phyloP scores from a whole-genome alignment of 2,797 vertebrate species.

The Macropodus opercularis region DNA sequence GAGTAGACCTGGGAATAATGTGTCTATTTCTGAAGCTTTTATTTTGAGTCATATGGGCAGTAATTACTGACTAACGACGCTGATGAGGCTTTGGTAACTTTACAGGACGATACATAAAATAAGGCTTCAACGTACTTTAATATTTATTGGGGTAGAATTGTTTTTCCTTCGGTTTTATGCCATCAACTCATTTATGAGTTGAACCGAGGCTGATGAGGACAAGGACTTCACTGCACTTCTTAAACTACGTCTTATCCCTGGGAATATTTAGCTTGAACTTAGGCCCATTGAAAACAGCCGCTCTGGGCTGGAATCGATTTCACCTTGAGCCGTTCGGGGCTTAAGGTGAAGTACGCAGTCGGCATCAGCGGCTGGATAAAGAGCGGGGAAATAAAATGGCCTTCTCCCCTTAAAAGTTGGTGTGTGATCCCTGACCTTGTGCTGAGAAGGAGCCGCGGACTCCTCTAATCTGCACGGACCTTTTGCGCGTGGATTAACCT shows the following conservation, averaged over 20 bases:
- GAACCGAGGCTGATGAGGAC: conserved; percentile 8
- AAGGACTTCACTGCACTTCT: conserved; percentile 28
- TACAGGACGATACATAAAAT: neutral
- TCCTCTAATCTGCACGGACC: conserved; percentile 67
- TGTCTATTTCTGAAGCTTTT: neutral
- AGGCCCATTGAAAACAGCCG: conserved; percentile 30
- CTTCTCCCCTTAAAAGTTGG: conserved; percentile 60
- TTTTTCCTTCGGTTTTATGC: no score
- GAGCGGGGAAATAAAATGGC: conserved; percentile 55
- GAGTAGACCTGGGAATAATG: neutral
- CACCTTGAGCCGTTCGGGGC: conserved; percentile 49
- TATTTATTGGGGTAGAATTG: neutral
- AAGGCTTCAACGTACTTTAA: no score
- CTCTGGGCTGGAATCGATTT: conserved; percentile 55
- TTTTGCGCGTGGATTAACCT: conserved; percentile 74
- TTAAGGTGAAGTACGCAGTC: conserved; percentile 40
- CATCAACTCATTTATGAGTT: no score
- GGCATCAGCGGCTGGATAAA: conserved; percentile 52
- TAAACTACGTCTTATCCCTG: conserved; percentile 29
- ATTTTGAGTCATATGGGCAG: neutral
- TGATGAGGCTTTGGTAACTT: neutral
- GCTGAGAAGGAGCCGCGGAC: conserved; percentile 50
- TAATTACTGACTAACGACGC: neutral
- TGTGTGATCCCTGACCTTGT: conserved; percentile 70
- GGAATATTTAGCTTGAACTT: conserved; percentile 46